Conservation (phyloP, 35 echinoderm and acorn worm species). For the Holothuria glaberrima region DNA sequence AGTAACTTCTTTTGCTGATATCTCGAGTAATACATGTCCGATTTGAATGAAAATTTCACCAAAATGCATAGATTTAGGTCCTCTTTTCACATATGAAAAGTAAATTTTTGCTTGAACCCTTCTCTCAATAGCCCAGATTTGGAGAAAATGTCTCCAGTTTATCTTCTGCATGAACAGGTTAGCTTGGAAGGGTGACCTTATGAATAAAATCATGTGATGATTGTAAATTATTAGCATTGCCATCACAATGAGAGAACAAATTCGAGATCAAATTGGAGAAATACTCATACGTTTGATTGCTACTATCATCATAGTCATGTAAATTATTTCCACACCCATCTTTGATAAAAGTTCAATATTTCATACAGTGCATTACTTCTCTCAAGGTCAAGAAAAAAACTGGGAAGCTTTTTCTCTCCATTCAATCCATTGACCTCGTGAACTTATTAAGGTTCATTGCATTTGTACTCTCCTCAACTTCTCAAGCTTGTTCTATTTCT, state of each 20-base stretch:
- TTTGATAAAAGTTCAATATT: neutral
- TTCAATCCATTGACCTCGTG: neutral
- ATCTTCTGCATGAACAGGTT: neutral
- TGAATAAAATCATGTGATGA: neutral
- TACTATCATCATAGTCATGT: neutral
- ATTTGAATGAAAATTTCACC: too few species aligned
- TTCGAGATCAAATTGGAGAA: too few species aligned
- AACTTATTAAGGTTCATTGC: neutral
- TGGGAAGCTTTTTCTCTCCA: neutral
- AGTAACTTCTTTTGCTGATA: too few species aligned
- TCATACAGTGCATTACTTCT: constrained; percentile 5
- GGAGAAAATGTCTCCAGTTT: neutral
- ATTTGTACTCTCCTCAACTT: neutral
- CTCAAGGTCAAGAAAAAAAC: neutral
- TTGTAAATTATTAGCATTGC: neutral
- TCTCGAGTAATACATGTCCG: too few species aligned
- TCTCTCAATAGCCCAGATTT: neutral
- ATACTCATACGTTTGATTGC: neutral
- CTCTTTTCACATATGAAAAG: too few species aligned
- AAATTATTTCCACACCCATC: neutral
- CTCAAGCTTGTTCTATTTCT: neutral
- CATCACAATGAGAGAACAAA: neutral
- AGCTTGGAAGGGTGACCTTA: neutral
- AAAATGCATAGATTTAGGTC: too few species aligned
- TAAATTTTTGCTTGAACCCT: too few species aligned